Conservation (phyloP, 2,113 vertebrate genomes). For the Rhynchomys soricoides region DNA sequence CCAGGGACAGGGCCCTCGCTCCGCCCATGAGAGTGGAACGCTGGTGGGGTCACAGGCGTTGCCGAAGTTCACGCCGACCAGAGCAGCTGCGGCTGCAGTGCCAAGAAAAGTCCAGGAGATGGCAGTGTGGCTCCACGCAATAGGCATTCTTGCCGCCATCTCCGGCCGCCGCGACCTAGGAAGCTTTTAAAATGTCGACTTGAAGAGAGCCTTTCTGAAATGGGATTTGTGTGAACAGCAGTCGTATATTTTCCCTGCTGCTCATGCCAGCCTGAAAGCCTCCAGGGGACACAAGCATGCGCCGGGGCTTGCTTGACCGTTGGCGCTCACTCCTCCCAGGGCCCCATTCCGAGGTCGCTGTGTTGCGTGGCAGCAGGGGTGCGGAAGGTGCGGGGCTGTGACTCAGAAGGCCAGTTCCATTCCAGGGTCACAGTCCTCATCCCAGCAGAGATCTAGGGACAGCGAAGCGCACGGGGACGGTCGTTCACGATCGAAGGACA, state of each 20-base stretch:
- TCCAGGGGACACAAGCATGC: neutral
- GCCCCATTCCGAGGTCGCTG: neutral
- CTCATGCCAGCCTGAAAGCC: neutral
- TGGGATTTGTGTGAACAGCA: slow-evolving; percentile 14
- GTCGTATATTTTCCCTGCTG: neutral
- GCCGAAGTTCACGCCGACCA: slow-evolving; percentile 28
- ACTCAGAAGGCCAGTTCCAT: neutral
- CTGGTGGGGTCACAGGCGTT: neutral
- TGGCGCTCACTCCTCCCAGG: neutral
- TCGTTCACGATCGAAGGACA: neutral
- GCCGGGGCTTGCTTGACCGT: neutral
- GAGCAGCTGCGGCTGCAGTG: neutral
- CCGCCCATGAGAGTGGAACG: neutral
- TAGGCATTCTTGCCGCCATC: slow-evolving; percentile 76
- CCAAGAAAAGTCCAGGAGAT: slow-evolving; percentile 85
- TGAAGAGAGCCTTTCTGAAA: slow-evolving; percentile 69
- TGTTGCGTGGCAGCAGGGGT: neutral
- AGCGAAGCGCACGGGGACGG: neutral
- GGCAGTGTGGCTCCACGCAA: slow-evolving; percentile 89
- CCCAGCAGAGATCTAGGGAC: neutral
- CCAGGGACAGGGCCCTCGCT: neutral
- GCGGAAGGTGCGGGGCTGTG: neutral
- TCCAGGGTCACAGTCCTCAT: neutral
- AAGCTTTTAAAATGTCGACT: slow-evolving; percentile 89
- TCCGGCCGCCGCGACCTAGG: slow-evolving; percentile 68